These are phyloP conservation scores for Malacoraja senta DNA, from an alignment of 2,797 vertebrate genomes.

Conservation along the genomic window DNA sequence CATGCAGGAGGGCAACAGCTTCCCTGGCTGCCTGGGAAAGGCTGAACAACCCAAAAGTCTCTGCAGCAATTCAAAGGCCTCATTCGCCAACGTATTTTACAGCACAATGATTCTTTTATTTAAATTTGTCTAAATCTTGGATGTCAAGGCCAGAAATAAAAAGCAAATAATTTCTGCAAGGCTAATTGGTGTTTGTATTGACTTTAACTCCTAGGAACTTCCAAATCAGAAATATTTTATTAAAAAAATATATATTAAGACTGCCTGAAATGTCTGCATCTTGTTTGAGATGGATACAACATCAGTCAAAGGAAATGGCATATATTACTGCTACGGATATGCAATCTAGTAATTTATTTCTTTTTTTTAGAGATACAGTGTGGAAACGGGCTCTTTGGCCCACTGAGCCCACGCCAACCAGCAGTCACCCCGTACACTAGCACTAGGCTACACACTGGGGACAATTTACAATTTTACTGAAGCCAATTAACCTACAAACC, in stretches of 20 bases:
- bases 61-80: background rate
- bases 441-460: too few species aligned
- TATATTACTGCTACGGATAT: background rate
- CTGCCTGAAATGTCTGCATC: background rate
- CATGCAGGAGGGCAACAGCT: background rate
- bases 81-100: background rate
- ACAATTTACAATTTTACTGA: too few species aligned
- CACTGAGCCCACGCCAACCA: too few species aligned
- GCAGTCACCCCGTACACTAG: too few species aligned
- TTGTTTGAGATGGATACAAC: background rate
- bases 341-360: background rate
- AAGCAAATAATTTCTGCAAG: background rate
- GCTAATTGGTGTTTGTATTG: background rate
- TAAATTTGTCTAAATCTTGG: background rate
- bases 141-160: background rate
- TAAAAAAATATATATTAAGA: background rate
- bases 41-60: background rate
- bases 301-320: too few species aligned
- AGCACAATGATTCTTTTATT: conserved; percentile 26
- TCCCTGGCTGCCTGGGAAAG: background rate
- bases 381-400: too few species aligned
- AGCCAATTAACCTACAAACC: too few species aligned
- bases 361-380: too few species aligned
- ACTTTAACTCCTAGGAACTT: background rate
- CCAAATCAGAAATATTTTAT: background rate